Percentiles rank a stretch among this genome's conserved stretches.
phyloP scores from a whole-genome alignment of 2,888 invertebrate genomes.

The Mantis religiosa region DNA sequence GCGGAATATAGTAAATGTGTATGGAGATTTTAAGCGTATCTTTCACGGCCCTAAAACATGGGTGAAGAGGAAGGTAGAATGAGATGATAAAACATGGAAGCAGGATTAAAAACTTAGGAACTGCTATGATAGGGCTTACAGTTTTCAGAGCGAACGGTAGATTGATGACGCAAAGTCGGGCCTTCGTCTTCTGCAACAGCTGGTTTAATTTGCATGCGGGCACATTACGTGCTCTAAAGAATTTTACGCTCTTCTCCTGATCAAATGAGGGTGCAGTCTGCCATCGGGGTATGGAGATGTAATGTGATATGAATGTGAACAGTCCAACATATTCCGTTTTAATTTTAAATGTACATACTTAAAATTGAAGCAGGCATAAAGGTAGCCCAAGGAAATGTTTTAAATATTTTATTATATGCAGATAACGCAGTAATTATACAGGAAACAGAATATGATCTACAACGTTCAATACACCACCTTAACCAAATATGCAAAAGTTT shows the following conservation, averaged over 20 bases:
- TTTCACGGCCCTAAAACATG: background rate
- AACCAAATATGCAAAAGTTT: too few species aligned
- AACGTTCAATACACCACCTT: too few species aligned
- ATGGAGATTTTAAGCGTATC: background rate
- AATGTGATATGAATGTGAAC: too few species aligned
- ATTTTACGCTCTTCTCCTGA: background rate
- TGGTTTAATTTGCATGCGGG: background rate
- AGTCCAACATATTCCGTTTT: too few species aligned
- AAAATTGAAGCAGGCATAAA: too few species aligned
- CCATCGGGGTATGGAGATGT: too few species aligned
- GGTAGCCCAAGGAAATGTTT: too few species aligned
- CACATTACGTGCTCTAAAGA: background rate
- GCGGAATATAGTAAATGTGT: background rate
- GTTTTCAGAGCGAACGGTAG: background rate
- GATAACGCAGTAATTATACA: too few species aligned
- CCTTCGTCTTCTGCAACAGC: background rate
- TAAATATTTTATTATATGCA: too few species aligned
- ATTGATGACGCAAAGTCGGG: background rate
- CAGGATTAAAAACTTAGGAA: background rate
- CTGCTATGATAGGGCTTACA: background rate
- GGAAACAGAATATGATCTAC: too few species aligned
- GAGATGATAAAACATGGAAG: background rate
- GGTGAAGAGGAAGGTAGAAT: background rate
- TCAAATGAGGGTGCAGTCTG: background rate
- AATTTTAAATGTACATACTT: too few species aligned